Base-by-base conservation (phyloP, 2,797 vertebrate genomes). In the Lycodopsis pacificus region DNA sequence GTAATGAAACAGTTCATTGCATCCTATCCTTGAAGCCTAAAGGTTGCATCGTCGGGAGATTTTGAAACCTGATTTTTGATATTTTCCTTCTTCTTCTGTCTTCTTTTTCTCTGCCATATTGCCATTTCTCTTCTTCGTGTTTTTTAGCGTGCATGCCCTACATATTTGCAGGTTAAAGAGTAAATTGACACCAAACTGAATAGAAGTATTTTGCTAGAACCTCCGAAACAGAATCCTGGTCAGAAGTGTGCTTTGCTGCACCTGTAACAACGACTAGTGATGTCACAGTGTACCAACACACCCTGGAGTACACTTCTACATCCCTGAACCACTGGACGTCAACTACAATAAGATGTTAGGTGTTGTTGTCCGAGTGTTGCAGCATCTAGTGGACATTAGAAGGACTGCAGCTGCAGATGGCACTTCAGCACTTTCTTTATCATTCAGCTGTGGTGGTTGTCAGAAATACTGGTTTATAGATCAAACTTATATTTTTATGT, bases 361-460 rank as follows among this genome's bases (percentile, higher is more conserved):
- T 6, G 14, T 6, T 40, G 51, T 51, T 15, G 44, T 48, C 7
- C 44, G 44, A 44, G 34, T 4, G 49, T 4, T 42, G 20, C 49
- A 17, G 1, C 38, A 19, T 34, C 58, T 46, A 14, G 58, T 56
- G 74, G 59, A 15, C 15, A 20, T 19, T 17, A 27, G 22, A 3
- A 56, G 75, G 3, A 64, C 51, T 30, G 49, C 49, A 76, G 20
- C 25, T 56, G 53, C 6, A 56, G 53, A 56, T 20, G 13, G 25
- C 53, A 10, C 25, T 54, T 30, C 22, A 54, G 27, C 49, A 11
- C 51, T 42, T 20, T 36, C 44, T 48, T 48, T 48, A 12, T 6
- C 17, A 7, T 20, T 48, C 40, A 22, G 54, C 20, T 68, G 65
- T 53, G 48, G 14, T 40, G 8, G 11, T 34, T 34, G 32, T 34